A percentile compares a stretch with the other conserved stretches of the same genome.
phyloP scores from a whole-genome alignment of 2,113 vertebrate species.

The Istiophorus platypterus region DNA sequence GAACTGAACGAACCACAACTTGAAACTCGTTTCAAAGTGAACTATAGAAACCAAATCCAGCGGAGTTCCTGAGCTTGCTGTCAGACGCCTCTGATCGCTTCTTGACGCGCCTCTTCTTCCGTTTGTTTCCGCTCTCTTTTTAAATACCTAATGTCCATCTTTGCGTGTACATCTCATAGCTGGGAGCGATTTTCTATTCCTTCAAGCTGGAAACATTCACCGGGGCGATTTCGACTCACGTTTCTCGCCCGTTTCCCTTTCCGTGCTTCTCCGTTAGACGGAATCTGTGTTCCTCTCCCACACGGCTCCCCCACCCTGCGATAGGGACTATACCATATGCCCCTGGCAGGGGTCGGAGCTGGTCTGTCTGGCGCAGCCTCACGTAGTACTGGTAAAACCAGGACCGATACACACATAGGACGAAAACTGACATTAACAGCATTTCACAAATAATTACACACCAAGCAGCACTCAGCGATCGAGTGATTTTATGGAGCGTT shows the following conservation, averaged over 20 bases:
- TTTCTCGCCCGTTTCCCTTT: constrained; percentile 72
- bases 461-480: not conserved
- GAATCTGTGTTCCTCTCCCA: constrained; percentile 73
- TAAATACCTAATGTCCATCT: constrained; percentile 13
- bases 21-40: constrained; percentile 29
- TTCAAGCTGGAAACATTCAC: constrained; percentile 71
- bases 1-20: constrained; percentile 18
- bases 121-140: constrained; percentile 24
- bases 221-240: constrained; percentile 68
- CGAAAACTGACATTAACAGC: not conserved
- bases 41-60: constrained; percentile 47
- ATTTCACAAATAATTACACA: constrained; percentile 18
- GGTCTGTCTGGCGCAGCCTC: constrained; percentile 58
- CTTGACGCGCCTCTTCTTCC: constrained; percentile 38
- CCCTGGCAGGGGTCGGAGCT: constrained; percentile 38
- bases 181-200: constrained; percentile 36
- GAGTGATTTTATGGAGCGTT: not conserved
- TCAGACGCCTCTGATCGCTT: constrained; percentile 40
- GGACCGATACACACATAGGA: not conserved
- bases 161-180: not conserved
- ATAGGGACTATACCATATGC: constrained; percentile 78
- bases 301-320: constrained; percentile 81
- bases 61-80: constrained; percentile 67
- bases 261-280: constrained; percentile 77
- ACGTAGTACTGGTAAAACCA: constrained; percentile 29